phyloP scores from a whole-genome alignment of 2,888 invertebrate species.

The Fragum sueziense region DNA sequence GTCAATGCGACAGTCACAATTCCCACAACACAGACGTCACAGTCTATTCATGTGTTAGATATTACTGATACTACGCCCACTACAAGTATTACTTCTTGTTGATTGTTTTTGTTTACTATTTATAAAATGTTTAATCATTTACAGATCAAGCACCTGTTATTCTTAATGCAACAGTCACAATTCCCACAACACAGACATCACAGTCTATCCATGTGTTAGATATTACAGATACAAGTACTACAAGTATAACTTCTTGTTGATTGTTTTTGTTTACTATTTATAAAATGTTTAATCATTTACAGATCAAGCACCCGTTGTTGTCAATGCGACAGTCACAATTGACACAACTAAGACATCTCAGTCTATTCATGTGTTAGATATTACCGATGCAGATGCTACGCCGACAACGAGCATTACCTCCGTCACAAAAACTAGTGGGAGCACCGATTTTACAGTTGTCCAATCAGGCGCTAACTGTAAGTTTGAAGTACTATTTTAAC shows the following conservation, averaged over 20 bases:
- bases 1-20: conserved; percentile 30
- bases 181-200: conserved; percentile 16
- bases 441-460: conserved; percentile 24
- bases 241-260: conserved; percentile 10
- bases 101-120: no score
- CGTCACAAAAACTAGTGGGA: neutral
- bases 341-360: conserved; percentile 11
- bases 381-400: conserved; percentile 40
- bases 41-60: conserved; percentile 26
- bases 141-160: conserved; percentile 39
- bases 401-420: conserved; percentile 12
- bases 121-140: no score
- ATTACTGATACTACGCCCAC: conserved; percentile 38
- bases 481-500: no score
- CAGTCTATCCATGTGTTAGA: conserved; percentile 25
- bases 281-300: neutral
- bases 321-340: conserved; percentile 30
- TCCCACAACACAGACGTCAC: conserved; percentile 11
- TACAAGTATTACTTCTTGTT: conserved; percentile 10
- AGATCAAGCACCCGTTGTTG: conserved; percentile 36
- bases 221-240: conserved; percentile 32
- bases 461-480: conserved; percentile 32
- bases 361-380: conserved; percentile 26
- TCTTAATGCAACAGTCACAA: conserved; percentile 20
- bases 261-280: no score